phyloP scores from a whole-genome alignment of 2,797 vertebrate genomes.

The Tapirus indicus region DNA sequence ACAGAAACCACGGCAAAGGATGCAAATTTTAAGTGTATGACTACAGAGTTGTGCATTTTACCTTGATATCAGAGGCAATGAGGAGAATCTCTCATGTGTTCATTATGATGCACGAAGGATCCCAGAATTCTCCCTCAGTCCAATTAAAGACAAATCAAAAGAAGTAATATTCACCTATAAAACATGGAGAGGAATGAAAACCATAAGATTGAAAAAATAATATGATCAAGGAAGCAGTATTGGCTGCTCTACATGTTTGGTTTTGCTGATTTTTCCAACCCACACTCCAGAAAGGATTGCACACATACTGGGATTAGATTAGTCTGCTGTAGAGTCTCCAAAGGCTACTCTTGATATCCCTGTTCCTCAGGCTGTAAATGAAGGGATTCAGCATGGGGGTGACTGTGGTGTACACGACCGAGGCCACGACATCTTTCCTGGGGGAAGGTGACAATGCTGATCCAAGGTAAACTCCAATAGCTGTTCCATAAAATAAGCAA shows the following conservation, averaged over 20 bases:
- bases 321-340: not conserved
- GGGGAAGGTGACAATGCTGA: not conserved
- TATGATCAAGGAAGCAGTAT: not conserved
- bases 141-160: not conserved
- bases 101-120: not conserved
- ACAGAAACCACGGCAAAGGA: not conserved
- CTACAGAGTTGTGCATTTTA: not conserved
- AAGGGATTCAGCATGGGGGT: constrained; percentile 55
- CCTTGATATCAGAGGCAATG: too few relatives aligned
- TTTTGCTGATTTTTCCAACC: not conserved
- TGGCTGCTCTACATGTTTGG: not conserved
- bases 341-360: not conserved
- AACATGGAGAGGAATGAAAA: not conserved
- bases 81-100: not conserved
- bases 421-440: not conserved
- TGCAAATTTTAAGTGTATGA: not conserved
- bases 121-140: not conserved
- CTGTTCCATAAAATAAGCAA: constrained; percentile 55
- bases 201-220: not conserved
- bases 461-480: constrained; percentile 50
- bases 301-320: constrained; percentile 1
- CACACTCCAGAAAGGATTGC: not conserved
- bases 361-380: constrained; percentile 54
- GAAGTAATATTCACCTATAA: not conserved
- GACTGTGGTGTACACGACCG: not conserved